Evolutionary conservation across 2,113 vertebrate genomes (phyloP).

Genomic region (Ictidomys tridecemlineatus): DNA sequence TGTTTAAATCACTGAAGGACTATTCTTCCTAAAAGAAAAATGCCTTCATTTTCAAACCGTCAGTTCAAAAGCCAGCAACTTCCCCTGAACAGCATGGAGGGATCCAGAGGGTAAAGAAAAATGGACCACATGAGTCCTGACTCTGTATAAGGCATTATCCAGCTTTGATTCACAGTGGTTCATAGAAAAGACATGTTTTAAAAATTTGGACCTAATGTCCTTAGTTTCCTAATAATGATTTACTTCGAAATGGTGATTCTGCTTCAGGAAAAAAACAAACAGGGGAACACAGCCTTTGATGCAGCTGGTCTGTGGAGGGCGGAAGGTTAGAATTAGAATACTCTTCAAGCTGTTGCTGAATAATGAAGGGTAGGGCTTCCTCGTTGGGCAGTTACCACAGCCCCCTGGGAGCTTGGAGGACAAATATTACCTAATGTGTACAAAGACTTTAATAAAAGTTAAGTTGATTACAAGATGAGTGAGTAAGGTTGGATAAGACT

Average conservation of each 20-base stretch:
- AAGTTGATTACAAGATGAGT: constrained; percentile 75
- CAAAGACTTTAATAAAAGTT: constrained; percentile 75
- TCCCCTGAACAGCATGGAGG: constrained; percentile 85
- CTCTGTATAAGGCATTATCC: constrained; percentile 76
- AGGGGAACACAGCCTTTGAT: constrained; percentile 79
- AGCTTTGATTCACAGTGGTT: constrained; percentile 75
- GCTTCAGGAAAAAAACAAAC: constrained; percentile 70
- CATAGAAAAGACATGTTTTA: constrained; percentile 81
- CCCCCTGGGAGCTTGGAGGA: constrained; percentile 75
- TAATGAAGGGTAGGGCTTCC: constrained; percentile 86
- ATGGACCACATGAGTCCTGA: constrained; percentile 80
- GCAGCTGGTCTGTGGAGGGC: constrained; percentile 77
- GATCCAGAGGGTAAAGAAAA: constrained; percentile 83
- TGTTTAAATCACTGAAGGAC: constrained; percentile 90
- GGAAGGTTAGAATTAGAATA: constrained; percentile 80
- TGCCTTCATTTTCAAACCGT: constrained; percentile 89
- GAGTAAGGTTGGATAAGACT: constrained; percentile 55
- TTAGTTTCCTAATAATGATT: constrained; percentile 63
- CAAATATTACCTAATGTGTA: constrained; percentile 81
- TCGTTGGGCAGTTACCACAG: constrained; percentile 68
- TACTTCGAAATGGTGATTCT: constrained; percentile 74
- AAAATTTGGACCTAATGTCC: constrained; percentile 72
- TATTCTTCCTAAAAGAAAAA: constrained; percentile 85
- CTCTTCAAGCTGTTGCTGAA: constrained; percentile 84
- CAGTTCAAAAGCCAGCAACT: constrained; percentile 89